A percentile compares a stretch with the other conserved stretches of the same genome.
Conservation (phyloP, 92 coral and sea anemone genomes). For the Actinernus sp. region DNA sequence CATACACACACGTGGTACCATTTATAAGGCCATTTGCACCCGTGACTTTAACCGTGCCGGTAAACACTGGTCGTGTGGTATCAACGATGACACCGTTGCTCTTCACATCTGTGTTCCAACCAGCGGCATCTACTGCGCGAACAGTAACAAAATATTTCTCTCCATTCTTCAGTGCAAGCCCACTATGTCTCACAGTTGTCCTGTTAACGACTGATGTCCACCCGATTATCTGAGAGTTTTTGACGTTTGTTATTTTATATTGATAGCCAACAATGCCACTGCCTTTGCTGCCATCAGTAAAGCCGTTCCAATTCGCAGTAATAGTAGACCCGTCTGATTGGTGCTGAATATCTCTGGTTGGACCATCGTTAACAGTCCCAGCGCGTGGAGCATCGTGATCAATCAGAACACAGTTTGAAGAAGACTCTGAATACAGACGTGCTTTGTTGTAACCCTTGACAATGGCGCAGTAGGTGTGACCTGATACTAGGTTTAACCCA, state of each 20-base stretch:
- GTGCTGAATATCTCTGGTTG: constrained; percentile 70
- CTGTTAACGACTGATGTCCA: constrained; percentile 87
- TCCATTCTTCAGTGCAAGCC: constrained; percentile 62
- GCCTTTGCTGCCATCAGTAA: constrained; percentile 81
- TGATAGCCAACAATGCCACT: constrained; percentile 90
- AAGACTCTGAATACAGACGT: constrained; percentile 69
- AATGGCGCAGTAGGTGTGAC: constrained; percentile 87
- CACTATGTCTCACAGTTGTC: constrained; percentile 65
- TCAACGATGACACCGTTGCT: constrained; percentile 84
- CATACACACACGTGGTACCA: constrained; percentile 72
- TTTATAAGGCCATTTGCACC: constrained; percentile 62
- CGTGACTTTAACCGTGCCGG: constrained; percentile 67
- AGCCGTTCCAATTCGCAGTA: constrained; percentile 93
- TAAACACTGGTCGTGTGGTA: constrained; percentile 84
- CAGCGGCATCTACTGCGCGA: constrained; percentile 83
- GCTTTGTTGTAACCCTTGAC: constrained; percentile 90
- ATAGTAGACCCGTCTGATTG: constrained; percentile 80
- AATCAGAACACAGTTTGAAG: constrained; percentile 89
- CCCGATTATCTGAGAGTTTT: constrained; percentile 44
- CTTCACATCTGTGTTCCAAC: constrained; percentile 60
- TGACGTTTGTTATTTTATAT: constrained; percentile 69
- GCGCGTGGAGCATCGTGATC: constrained; percentile 90
- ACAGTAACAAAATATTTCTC: constrained; percentile 74
- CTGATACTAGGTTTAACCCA: constrained; percentile 81
- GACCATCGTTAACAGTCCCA: constrained; percentile 90